Evolutionary conservation across 1,140 invertebrate genomes (phyloP), one percentile per base, ranked within the genome.

Genomic region (Helicoverpa zea): DNA sequence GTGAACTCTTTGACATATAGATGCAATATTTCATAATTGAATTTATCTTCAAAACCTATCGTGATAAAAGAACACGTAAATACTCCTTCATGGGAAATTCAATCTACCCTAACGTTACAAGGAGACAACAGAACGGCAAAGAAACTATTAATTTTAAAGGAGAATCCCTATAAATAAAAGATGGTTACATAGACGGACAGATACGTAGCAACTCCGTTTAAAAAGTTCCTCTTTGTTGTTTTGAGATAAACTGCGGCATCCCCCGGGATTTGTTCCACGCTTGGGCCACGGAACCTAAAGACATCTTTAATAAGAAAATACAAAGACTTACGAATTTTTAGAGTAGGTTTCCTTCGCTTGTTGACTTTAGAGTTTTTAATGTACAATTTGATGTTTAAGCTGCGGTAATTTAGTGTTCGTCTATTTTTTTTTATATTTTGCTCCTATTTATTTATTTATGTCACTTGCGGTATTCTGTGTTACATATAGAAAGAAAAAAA

Each of bases 221-320:
- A 75, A 75, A 75, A 61, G 30, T 61, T 61, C 73, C 18, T 63
- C 58, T 75, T 75, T 75, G 73, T 75, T 75, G 70, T 73, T 13
- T 35, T 18, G 58, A 75, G 73, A 75, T 75, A 75, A 75, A 75
- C 73, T 75, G 73, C 58, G 35, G 73, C 49, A 56, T 75, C 73
- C 58, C 73, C 12, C 18, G 73, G 58, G 56, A 75, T 75, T 75
- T 61, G 73, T 75, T 63, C 58, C 73, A 12, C 35, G 56, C 73
- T 43, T 43, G 73, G 56, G 30, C 73, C 56, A 61, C 52, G 72
- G 58, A 59, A 51, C 56, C 58, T 75, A 63, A 75, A 75, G 58
- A 75, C 58, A 63, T 75, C 58, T 75, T 75, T 75, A 75, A 75
- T 75, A 75, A 75, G 73, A 75, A 75, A 75, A 75, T 61, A 75